A percentile compares a stretch with the other conserved stretches of the same genome.
phyloP scores from a whole-genome alignment of 2,888 invertebrate genomes.

The Hypercompe scribonia region DNA sequence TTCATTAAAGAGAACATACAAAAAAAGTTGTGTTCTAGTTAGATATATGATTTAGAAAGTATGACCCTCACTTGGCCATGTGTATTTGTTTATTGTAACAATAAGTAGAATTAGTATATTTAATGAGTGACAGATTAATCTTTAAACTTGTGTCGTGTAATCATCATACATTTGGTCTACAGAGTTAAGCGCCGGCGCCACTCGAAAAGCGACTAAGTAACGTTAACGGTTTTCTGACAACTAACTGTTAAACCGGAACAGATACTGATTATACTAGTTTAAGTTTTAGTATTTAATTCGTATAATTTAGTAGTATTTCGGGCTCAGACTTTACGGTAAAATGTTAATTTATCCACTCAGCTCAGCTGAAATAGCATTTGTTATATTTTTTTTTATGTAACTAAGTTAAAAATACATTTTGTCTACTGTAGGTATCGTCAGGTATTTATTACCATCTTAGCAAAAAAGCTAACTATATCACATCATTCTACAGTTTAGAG shows the following conservation, averaged over 20 bases:
- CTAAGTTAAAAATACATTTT: not conserved
- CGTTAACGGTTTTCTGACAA: conserved; percentile 56
- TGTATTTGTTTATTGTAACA: not conserved
- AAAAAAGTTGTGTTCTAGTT: too few species aligned
- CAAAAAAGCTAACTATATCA: not conserved
- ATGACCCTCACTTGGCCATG: not conserved
- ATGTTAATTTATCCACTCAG: conserved; percentile 42
- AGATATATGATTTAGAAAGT: not conserved
- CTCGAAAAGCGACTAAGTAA: conserved; percentile 61
- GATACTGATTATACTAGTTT: conserved; percentile 62
- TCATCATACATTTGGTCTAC: conserved; percentile 31
- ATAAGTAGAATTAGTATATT: conserved; percentile 9
- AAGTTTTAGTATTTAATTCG: conserved; percentile 64
- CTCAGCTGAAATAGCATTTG: not conserved
- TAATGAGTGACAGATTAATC: conserved; percentile 38
- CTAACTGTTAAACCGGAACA: conserved; percentile 70
- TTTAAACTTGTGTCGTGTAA: conserved; percentile 42
- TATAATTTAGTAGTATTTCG: conserved; percentile 57
- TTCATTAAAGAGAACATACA: too few species aligned
- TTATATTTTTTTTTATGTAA: not conserved
- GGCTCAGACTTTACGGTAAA: conserved; percentile 52
- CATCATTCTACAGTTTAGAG: not conserved
- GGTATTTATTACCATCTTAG: not conserved
- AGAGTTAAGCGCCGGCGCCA: conserved; percentile 36
- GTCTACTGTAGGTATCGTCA: not conserved